Base-by-base conservation (phyloP, 35 echinoderm and acorn worm genomes). In the Ptychodera flava region DNA sequence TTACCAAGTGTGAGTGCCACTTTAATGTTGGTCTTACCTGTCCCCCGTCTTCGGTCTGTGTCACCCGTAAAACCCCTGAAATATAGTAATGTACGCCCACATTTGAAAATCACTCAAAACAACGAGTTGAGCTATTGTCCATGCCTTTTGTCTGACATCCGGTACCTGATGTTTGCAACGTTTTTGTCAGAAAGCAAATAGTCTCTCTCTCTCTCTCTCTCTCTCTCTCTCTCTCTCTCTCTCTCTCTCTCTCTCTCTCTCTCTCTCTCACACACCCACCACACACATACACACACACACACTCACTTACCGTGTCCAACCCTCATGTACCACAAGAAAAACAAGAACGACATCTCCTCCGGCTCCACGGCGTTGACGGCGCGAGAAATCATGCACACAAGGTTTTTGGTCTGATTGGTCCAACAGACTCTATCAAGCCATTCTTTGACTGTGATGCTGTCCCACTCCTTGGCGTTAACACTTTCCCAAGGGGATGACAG, bases 251-350 rank as follows among this genome's bases (percentile, higher is more conserved):
- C n/a, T n/a, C n/a, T n/a, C n/a, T n/a, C n/a, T n/a, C n/a, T n/a
- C n/a, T n/a, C n/a, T n/a, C n/a, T n/a, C n/a, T n/a, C n/a, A n/a
- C n/a, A n/a, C n/a, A n/a, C n/a, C n/a, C n/a, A n/a, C n/a, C n/a
- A n/a, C n/a, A n/a, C n/a, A n/a, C n/a, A n/a, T n/a, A n/a, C n/a
- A n/a, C n/a, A n/a, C n/a, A n/a, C n/a, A n/a, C n/a, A n/a, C n/a
- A n/a, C n/a, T n/a, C 29, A 86, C 91, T 80, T 88, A 92, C 91
- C 87, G 38, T 87, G 86, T 35, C 91, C 91, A 80, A 35, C 64
- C 77, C 52, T 85, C 31, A 81, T 88, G 83, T 92, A 92, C 91
- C 91, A 92, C 34, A 92, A 82, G 87, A 92, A 92, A 79, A 37
- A 88, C 12, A 92, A 82, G 34, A 92, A 88, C 12, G 91, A 92